A percentile compares a stretch with the other conserved stretches of the same genome.
These are phyloP conservation scores for Hermodice carunculata DNA, from an alignment of 2,888 invertebrate genomes.

Conservation along the genomic window DNA sequence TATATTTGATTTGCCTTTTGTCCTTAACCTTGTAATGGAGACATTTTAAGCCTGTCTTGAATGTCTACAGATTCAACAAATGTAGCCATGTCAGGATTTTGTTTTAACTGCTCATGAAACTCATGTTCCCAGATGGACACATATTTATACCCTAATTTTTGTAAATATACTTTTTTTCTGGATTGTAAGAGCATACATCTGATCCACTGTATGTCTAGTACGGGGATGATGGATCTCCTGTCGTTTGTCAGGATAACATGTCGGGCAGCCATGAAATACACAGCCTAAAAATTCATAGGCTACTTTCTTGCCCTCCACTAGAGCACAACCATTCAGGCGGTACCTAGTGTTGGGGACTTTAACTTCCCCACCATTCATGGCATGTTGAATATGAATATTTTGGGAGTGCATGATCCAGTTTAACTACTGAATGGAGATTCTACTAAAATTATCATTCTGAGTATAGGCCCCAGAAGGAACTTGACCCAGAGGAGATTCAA, in stretches of 20 bases:
- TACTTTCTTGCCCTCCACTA: not conserved
- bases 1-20: conserved; percentile 44
- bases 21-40: conserved; percentile 38
- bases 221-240: not conserved
- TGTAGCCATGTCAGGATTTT: not conserved
- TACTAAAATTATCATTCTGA: too few species aligned
- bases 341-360: too few species aligned
- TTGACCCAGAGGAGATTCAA: too few species aligned
- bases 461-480: too few species aligned
- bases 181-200: not conserved
- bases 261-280: not conserved
- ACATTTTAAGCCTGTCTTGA: conserved; percentile 43
- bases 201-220: not conserved
- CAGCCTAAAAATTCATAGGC: not conserved
- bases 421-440: too few species aligned
- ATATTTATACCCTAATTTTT: not conserved
- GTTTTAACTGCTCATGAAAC: not conserved
- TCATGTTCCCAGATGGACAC: not conserved
- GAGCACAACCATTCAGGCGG: not conserved
- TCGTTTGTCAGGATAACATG: not conserved
- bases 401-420: too few species aligned
- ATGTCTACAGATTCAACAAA: conserved; percentile 33
- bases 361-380: too few species aligned
- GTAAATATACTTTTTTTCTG: not conserved
- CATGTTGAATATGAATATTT: too few species aligned